These are phyloP conservation scores for Linurgus olivaceus DNA, from an alignment of 2,797 vertebrate genomes.

Conservation along the genomic window DNA sequence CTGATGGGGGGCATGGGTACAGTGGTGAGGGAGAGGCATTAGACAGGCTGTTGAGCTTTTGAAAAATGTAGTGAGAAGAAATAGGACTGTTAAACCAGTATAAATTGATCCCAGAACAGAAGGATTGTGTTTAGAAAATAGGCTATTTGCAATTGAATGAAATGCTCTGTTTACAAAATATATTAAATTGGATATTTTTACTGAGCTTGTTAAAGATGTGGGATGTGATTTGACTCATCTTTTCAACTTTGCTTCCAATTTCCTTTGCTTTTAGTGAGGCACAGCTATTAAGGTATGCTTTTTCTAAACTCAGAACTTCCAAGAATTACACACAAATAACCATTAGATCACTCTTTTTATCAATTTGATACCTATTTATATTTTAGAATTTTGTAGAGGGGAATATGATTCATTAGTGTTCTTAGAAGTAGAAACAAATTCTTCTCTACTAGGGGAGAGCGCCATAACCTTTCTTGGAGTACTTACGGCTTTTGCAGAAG, in stretches of 20 bases:
- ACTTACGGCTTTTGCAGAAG: neutral
- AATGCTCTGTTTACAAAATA: constrained; percentile 1
- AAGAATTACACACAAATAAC: neutral
- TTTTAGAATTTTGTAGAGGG: neutral
- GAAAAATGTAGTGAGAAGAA: neutral
- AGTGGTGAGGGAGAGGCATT: neutral
- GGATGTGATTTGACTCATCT: neutral
- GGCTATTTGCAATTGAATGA: neutral
- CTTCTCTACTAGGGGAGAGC: neutral
- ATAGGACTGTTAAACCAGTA: neutral
- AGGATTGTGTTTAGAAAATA: neutral
- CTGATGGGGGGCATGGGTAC: neutral
- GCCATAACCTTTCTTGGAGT: neutral
- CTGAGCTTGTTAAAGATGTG: neutral
- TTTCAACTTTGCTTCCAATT: neutral
- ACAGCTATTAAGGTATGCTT: neutral
- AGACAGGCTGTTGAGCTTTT: neutral
- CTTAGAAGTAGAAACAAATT: neutral
- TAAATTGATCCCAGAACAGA: neutral
- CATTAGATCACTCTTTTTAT: neutral
- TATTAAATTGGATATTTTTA: neutral
- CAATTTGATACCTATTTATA: neutral
- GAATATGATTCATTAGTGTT: neutral
- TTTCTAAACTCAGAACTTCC: neutral
- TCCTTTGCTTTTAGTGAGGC: neutral